These are phyloP conservation scores for Melanogrammus aeglefinus DNA, from an alignment of 2,797 vertebrate species.

Conservation along the genomic window DNA sequence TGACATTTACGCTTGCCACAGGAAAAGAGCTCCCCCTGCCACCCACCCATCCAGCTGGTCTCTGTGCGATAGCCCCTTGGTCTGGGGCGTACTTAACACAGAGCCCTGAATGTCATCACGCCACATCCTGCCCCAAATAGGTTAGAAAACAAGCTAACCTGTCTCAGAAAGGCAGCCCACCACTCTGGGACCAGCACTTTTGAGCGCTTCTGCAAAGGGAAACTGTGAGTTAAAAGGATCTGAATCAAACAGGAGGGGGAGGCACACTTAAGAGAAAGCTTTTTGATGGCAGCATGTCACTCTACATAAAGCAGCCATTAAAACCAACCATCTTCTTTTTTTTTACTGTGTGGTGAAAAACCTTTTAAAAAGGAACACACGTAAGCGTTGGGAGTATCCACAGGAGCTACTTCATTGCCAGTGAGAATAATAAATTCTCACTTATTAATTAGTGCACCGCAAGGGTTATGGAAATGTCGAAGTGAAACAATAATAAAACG, in stretches of 20 bases:
- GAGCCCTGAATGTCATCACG: slow-evolving; percentile 78
- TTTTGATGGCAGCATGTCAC: slow-evolving; percentile 42
- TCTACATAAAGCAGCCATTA: neutral
- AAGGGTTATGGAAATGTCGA: neutral
- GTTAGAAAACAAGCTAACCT: slow-evolving; percentile 63
- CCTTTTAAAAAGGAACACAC: neutral
- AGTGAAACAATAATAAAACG: slow-evolving; percentile 9
- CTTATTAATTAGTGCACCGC: neutral
- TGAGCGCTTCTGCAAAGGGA: slow-evolving; percentile 45
- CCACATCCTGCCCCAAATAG: slow-evolving; percentile 68
- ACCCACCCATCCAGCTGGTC: slow-evolving; percentile 21
- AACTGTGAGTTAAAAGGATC: slow-evolving; percentile 46
- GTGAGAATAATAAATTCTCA: neutral
- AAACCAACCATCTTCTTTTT: neutral
- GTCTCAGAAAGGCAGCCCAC: slow-evolving; percentile 5
- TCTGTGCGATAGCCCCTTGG: slow-evolving; percentile 41
- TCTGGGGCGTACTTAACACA: slow-evolving; percentile 41
- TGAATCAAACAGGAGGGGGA: slow-evolving; percentile 52
- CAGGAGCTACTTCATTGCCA: neutral
- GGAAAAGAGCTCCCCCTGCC: slow-evolving; percentile 16
- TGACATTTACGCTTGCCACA: slow-evolving; percentile 58
- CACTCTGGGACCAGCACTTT: slow-evolving; percentile 64
- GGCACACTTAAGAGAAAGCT: neutral
- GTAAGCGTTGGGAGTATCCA: neutral
- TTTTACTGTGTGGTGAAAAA: neutral